These are phyloP conservation scores for Pelosia muscerda DNA, from an alignment of 2,888 invertebrate genomes.

Conservation along the genomic window DNA sequence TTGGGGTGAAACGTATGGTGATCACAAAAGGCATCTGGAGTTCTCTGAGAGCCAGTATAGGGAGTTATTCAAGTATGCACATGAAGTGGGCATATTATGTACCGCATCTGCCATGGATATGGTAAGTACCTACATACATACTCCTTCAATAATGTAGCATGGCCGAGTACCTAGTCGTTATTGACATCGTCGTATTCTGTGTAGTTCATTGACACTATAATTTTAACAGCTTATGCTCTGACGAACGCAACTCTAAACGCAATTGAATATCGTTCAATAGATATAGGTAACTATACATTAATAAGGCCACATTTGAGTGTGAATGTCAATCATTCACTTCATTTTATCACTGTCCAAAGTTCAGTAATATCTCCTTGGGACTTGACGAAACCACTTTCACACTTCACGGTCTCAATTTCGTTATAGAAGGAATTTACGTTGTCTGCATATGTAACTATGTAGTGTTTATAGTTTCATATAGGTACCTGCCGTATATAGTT, in stretches of 20 bases:
- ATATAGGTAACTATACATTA: not conserved
- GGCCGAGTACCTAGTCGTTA: not conserved
- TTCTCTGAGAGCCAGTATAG: constrained; percentile 89
- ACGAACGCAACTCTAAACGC: not conserved
- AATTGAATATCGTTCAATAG: not conserved
- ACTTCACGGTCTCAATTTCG: constrained; percentile 29
- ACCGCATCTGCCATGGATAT: constrained; percentile 94
- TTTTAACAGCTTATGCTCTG: not conserved
- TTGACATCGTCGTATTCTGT: not conserved
- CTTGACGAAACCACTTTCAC: constrained; percentile 30
- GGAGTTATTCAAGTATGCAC: constrained; percentile 88
- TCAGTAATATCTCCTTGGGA: constrained; percentile 5
- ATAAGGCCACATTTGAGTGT: not conserved
- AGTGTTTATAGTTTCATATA: not conserved
- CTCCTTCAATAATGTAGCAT: not conserved
- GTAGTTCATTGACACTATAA: constrained; percentile 3
- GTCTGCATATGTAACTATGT: not conserved
- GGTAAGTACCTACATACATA: constrained; percentile 74
- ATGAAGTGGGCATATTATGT: constrained; percentile 88
- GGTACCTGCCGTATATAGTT: not conserved
- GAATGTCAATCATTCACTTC: constrained; percentile 4
- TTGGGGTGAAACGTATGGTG: constrained; percentile 93
- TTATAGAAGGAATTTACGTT: constrained; percentile 8
- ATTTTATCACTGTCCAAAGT: constrained; percentile 5
- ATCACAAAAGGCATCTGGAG: constrained; percentile 91